These are phyloP conservation scores for Papio anubis DNA, from an alignment of 2,113 vertebrate species.

Conservation along the genomic window DNA sequence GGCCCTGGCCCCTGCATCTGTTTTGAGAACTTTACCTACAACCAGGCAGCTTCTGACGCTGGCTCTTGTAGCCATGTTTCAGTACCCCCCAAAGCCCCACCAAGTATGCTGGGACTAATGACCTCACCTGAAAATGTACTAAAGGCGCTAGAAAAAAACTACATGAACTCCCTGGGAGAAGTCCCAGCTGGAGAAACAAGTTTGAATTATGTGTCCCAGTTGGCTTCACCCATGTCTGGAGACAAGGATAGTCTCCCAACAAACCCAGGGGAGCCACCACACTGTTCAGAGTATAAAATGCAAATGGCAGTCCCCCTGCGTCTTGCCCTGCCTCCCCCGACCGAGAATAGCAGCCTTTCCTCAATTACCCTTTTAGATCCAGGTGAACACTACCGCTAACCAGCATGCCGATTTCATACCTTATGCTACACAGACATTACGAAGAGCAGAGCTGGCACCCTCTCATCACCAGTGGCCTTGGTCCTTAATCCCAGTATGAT, in stretches of 20 bases:
- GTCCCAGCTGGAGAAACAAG: slow-evolving; percentile 30
- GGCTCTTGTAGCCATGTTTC: not conserved
- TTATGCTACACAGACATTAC: not conserved
- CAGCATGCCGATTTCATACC: not conserved
- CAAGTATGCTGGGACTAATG: not conserved
- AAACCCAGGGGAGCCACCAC: not conserved
- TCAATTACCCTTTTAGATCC: not conserved
- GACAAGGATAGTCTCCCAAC: slow-evolving; percentile 1
- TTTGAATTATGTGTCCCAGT: slow-evolving; percentile 79
- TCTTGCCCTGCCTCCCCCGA: not conserved
- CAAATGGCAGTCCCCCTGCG: slow-evolving; percentile 7
- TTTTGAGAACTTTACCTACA: slow-evolving; percentile 84
- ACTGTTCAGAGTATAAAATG: slow-evolving; percentile 46
- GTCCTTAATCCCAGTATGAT: not conserved
- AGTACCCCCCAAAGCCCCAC: not conserved
- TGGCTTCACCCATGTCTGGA: slow-evolving; percentile 3
- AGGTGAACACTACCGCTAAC: not conserved
- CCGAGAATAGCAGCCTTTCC: not conserved
- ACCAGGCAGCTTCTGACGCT: slow-evolving; percentile 15
- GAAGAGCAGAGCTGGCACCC: no score
- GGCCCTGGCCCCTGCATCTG: slow-evolving; percentile 54
- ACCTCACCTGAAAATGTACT: slow-evolving; percentile 70
- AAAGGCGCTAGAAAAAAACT: slow-evolving; percentile 24
- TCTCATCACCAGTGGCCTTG: no score
- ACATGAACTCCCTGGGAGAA: slow-evolving; percentile 27